Conservation (phyloP, 2,113 vertebrate genomes). For the Periophthalmodon schlosseri region DNA sequence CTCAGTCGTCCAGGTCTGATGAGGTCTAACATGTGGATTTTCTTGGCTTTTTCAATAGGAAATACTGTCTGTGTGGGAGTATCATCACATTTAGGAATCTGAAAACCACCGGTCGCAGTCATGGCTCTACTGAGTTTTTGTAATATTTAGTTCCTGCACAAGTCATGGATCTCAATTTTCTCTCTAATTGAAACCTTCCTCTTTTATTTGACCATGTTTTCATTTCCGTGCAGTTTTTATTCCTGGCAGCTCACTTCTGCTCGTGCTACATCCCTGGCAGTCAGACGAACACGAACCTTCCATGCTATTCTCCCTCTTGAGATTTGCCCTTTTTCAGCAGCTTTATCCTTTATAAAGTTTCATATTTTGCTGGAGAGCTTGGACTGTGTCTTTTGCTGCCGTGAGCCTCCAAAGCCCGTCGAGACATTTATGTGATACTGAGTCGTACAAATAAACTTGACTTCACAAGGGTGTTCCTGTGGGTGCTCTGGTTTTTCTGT, state of each 20-base stretch:
- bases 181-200: not conserved
- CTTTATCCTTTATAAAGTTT: constrained; percentile 27
- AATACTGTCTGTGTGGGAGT: not conserved
- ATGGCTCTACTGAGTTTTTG: not conserved
- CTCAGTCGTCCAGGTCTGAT: no score
- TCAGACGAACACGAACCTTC: constrained; percentile 27
- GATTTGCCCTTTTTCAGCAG: constrained; percentile 28
- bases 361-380: constrained; percentile 22
- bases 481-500: constrained; percentile 34
- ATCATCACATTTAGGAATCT: not conserved
- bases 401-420: constrained; percentile 37
- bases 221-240: not conserved
- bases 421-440: constrained; percentile 50
- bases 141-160: not conserved
- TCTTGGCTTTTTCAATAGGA: no score
- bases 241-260: not conserved
- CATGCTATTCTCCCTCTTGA: constrained; percentile 16
- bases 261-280: not conserved
- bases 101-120: not conserved
- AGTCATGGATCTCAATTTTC: not conserved
- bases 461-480: constrained; percentile 58
- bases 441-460: constrained; percentile 59
- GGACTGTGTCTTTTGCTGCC: constrained; percentile 13
- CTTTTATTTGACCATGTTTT: not conserved
- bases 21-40: no score